These are phyloP conservation scores for Ormyrus labotus DNA, from an alignment of 2,888 invertebrate species.

Conservation along the genomic window DNA sequence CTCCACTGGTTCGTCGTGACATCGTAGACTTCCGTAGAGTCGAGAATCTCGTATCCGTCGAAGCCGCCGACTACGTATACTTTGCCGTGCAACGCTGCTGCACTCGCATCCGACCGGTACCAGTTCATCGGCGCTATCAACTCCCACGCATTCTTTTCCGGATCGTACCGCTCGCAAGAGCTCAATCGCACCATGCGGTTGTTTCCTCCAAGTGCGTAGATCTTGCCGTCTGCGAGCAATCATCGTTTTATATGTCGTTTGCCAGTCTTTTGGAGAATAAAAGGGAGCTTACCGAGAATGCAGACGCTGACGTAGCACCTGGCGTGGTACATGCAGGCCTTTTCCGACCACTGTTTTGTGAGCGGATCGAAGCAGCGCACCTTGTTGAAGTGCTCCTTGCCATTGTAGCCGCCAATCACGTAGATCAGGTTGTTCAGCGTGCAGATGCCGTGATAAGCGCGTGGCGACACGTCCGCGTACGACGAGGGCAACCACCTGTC, in stretches of 20 bases:
- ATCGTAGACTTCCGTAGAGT: constrained; percentile 86
- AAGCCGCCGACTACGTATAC: constrained; percentile 89
- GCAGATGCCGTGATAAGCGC: constrained; percentile 89
- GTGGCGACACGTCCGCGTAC: constrained; percentile 82
- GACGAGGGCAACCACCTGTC: constrained; percentile 86
- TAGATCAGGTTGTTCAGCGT: constrained; percentile 83
- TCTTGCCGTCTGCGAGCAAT: constrained; percentile 78
- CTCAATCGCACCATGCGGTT: constrained; percentile 87
- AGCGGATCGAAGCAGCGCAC: constrained; percentile 89
- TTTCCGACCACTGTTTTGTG: constrained; percentile 84
- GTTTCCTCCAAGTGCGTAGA: constrained; percentile 91
- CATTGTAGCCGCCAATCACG: constrained; percentile 91
- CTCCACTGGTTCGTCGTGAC: constrained; percentile 85
- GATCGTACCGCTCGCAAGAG: constrained; percentile 88
- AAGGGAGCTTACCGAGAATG: constrained; percentile 78
- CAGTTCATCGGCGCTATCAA: constrained; percentile 85
- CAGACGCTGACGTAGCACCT: constrained; percentile 89
- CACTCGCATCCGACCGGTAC: constrained; percentile 87
- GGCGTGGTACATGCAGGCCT: constrained; percentile 88
- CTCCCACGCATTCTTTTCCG: constrained; percentile 87
- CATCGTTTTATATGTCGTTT: too few species aligned
- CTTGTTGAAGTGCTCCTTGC: constrained; percentile 86
- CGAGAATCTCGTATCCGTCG: constrained; percentile 86
- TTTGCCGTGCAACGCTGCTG: constrained; percentile 82
- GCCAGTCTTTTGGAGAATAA: background rate